Conservation (phyloP, 2,797 vertebrate species). For the Poeciliopsis gracilis region DNA sequence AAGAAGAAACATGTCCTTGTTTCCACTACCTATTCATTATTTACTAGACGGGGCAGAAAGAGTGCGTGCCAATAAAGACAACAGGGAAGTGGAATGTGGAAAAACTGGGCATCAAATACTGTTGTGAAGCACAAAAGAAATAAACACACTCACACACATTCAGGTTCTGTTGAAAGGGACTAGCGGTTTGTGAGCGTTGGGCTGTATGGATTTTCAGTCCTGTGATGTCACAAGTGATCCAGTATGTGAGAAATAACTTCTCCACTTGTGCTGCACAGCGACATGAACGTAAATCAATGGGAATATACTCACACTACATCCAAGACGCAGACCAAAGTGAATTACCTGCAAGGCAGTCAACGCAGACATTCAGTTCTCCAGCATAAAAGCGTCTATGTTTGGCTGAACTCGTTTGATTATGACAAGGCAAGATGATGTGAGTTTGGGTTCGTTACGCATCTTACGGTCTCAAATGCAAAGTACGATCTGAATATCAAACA, state of each 20-base stretch:
- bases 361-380: not conserved
- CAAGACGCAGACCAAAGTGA: not conserved
- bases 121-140: not conserved
- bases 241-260: constrained; percentile 48
- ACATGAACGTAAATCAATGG: constrained; percentile 51
- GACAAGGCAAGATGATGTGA: not conserved
- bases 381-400: not conserved
- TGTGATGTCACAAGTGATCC: constrained; percentile 46
- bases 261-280: constrained; percentile 59
- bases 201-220: constrained; percentile 14
- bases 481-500: not conserved
- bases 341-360: not conserved
- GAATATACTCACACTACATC: constrained; percentile 4
- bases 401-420: constrained; percentile 2
- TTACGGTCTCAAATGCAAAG: not conserved
- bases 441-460: not conserved
- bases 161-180: constrained; percentile 7
- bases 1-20: constrained; percentile 48
- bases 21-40: constrained; percentile 69
- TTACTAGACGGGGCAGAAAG: constrained; percentile 22
- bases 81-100: constrained; percentile 64
- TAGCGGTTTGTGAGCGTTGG: constrained; percentile 2
- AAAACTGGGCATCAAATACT: constrained; percentile 26
- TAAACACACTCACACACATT: constrained; percentile 8
- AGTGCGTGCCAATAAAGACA: constrained; percentile 31